Evolutionary conservation across 37 sponge, comb jelly and placozoan genomes (phyloP).

Genomic region (Tethya wilhelma): DNA sequence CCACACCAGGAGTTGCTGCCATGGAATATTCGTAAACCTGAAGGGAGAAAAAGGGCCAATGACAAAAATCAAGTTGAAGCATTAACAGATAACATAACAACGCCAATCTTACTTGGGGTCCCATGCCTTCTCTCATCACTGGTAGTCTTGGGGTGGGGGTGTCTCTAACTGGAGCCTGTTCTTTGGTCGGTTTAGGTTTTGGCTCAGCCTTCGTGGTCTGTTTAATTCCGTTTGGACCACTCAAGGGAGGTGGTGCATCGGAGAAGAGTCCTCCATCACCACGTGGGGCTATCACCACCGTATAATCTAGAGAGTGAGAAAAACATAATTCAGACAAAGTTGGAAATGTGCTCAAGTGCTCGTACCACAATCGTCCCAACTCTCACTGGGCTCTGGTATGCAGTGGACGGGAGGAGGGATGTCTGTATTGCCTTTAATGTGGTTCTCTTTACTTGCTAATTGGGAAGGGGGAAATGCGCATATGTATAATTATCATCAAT

Average conservation of each 20-base stretch:
- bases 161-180: not conserved
- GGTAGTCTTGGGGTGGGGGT: not conserved
- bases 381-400: not conserved
- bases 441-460: no score
- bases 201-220: not conserved
- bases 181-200: not conserved
- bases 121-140: not conserved
- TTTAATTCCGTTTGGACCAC: not conserved
- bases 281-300: not conserved
- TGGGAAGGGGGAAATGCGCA: no score
- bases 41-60: not conserved
- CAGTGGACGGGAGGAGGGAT: no score
- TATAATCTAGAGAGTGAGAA: not conserved
- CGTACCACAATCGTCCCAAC: not conserved
- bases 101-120: not conserved
- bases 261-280: no score
- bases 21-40: not conserved
- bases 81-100: not conserved
- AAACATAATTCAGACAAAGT: no score
- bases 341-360: no score
- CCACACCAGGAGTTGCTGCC: not conserved
- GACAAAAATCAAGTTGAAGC: not conserved
- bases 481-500: no score
- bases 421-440: no score
- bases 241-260: not conserved